phyloP scores from a whole-genome alignment of 2,797 vertebrate genomes.

The Rhabdomys pumilio region DNA sequence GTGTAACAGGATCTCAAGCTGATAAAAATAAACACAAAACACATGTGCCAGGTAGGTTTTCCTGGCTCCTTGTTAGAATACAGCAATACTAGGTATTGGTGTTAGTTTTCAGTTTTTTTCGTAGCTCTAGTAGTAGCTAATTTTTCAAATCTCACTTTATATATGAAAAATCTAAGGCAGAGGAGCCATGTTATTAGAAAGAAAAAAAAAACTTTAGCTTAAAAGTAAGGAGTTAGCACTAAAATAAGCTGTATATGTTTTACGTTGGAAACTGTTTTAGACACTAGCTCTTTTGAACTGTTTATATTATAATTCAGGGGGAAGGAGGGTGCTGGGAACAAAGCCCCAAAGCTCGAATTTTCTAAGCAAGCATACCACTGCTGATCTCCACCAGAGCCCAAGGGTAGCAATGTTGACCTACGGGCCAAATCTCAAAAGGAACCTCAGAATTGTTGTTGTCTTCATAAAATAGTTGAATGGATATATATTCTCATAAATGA shows the following conservation, averaged over 20 bases:
- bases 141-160: slow-evolving; percentile 25
- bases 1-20: slow-evolving; percentile 1
- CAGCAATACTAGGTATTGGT: neutral
- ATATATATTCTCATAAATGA: slow-evolving; percentile 46
- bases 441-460: neutral
- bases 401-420: neutral
- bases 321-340: neutral
- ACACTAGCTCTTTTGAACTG: slow-evolving; percentile 40
- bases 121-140: neutral
- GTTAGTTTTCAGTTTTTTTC: neutral
- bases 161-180: slow-evolving; percentile 13
- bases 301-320: neutral
- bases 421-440: slow-evolving; percentile 19
- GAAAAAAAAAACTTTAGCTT: neutral
- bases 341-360: neutral
- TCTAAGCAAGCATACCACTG: neutral
- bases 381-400: neutral
- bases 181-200: neutral
- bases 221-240: slow-evolving; percentile 2
- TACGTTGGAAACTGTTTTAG: slow-evolving; percentile 11
- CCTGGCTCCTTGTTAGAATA: neutral
- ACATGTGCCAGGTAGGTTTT: neutral
- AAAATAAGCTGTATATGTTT: neutral
- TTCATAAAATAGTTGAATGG: slow-evolving; percentile 41
- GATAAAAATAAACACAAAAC: slow-evolving; percentile 16